Conservation (phyloP, 1,140 invertebrate species). For the Rhynchophorus ferrugineus region DNA sequence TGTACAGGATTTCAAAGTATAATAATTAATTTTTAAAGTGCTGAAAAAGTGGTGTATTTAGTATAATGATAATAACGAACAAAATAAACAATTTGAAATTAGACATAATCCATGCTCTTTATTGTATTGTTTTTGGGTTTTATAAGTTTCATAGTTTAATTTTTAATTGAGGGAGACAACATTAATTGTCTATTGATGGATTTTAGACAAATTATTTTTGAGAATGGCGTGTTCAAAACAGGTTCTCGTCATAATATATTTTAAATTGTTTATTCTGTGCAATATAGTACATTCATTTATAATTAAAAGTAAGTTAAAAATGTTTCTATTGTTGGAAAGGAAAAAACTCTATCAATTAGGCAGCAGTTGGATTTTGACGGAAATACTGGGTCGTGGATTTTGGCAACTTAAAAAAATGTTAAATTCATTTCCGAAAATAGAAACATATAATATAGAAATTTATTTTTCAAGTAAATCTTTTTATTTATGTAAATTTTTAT, state of each 20-base stretch:
- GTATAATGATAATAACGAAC: conserved; percentile 2
- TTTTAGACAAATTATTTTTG: no score
- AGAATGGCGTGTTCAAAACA: no score
- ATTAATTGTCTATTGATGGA: no score
- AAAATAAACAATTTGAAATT: conserved; percentile 23
- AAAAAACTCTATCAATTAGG: neutral
- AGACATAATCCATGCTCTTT: neutral
- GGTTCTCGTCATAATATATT: no score
- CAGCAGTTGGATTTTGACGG: neutral
- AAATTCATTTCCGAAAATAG: conserved; percentile 14
- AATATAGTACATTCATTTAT: conserved; percentile 10
- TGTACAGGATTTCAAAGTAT: conserved; percentile 38
- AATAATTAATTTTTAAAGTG: conserved; percentile 20
- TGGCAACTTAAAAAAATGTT: conserved; percentile 2
- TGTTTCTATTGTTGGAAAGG: conserved; percentile 16
- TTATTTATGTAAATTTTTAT: conserved; percentile 17
- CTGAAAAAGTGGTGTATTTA: conserved; percentile 9
- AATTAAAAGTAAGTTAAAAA: neutral
- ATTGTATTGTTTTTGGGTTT: neutral
- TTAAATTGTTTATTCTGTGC: conserved; percentile 22
- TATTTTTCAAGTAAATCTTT: conserved; percentile 13
- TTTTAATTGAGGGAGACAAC: conserved; percentile 1
- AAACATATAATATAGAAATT: conserved; percentile 15
- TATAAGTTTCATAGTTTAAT: conserved; percentile 2
- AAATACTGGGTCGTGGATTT: neutral